Evolutionary conservation across 2,888 invertebrate species (phyloP), one percentile per base, ranked within the genome.

Genomic region (Eremobia ochroleuca): DNA sequence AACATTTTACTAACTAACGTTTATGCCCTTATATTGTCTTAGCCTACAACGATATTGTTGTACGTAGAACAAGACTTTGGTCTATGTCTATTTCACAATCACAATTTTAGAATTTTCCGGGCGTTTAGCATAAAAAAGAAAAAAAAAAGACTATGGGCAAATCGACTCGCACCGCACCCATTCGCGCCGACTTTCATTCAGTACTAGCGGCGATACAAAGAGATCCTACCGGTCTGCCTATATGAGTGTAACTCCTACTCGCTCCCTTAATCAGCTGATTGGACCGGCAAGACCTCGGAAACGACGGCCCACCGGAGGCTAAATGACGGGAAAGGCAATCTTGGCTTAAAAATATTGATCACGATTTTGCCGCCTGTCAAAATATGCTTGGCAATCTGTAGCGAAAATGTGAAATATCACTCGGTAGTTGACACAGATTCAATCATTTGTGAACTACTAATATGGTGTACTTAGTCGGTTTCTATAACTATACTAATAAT

Each of bases 331-430:
- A 25, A 52, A 52, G 31, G 21, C 61, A 4, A 11, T 34, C 21
- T 31, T 25, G 21, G 11, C n/a, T 11, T 21, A 28, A 6, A 21
- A 9, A 52, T 21, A 13, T 21, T 13, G 11, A 43, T 43, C 4
- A 15, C 34, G n/a, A n/a, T 34, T 68, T 68, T 52, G 6, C 11
- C 73, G 61, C 77, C 77, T 77, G 52, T 15, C 4, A 31, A 79
- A 37, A 70, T 62, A 28, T 37, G 15, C 6, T 52, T 28, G 4
- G 52, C 52, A 78, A 21, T 62, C 4, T 31, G 34, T 46, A 31
- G 52, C 15, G 34, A 11, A n/a, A 52, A 11, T 34, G 25, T 49
- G 18, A 49, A 28, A 31, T 13, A n/a, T 67, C 25, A 49, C 67
- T 49, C 25, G 4, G 25, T 8, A 28, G 21, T 65, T 43, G 28